Evolutionary conservation across 2,797 vertebrate species (phyloP), one percentile per base, ranked within the genome.

Genomic region (Mormyrus hasselquistii): DNA sequence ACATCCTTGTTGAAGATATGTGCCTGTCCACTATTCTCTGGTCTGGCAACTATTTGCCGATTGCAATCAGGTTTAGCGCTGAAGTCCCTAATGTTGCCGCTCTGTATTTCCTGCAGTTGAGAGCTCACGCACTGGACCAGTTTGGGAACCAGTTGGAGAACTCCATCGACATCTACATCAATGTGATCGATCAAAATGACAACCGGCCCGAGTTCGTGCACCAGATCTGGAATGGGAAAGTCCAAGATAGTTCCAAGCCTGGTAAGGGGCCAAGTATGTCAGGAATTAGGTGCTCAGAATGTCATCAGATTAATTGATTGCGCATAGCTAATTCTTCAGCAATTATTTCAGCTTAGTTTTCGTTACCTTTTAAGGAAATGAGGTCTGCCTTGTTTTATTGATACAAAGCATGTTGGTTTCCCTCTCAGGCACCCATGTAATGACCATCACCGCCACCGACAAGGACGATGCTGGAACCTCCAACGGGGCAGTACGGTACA

Each of bases 181-280:
- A 99, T 91, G 98, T 99, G 69, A 99, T 99, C 92, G 98, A 99
- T 94, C 98, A 98, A 98, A 99, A 99, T 90, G 98, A 99, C 95
- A 99, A 99, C 93, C 96, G 98, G 87, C 98, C 98, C 0, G 98
- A 99, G 93, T 99, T 99, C 94, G 94, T 96, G 89, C 97, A 99
- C 93, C 98, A 98, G 90, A 97, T 98, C 92, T 99, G 97, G 97
- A 99, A 99, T 79, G 98, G 98, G 88, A 97, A 96, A 0, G 97
- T 99, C 73, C 96, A 97, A 5, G 98, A 99, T 92, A 97, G 98
- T 92, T 99, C 98, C 90, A 99, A 98, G 93, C 98, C 98, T 94
- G 98, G 98, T 99, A 96, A 95, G 89, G 7, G 4, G 22, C 83
- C 90, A 52, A 52, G 44, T 52, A n/a, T 7, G 16, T 82, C 8